Percentiles rank a stretch among this genome's conserved stretches.
These are phyloP conservation scores for Pomatorhinus ruficollis DNA, from an alignment of 2,113 vertebrate species.

Conservation along the genomic window DNA sequence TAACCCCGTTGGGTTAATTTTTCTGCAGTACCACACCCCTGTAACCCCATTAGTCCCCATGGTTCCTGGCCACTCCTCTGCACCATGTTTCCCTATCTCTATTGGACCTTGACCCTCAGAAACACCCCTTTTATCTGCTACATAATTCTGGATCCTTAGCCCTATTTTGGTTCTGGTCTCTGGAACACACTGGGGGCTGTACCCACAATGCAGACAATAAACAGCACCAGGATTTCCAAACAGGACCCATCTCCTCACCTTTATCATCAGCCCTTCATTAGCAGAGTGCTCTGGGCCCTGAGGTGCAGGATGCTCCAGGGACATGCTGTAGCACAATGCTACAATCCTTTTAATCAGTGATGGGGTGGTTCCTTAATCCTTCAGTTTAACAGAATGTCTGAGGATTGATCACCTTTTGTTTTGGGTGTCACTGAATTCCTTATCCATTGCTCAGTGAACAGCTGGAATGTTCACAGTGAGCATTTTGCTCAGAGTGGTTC, in stretches of 20 bases:
- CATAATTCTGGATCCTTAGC: neutral
- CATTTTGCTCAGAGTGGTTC: neutral
- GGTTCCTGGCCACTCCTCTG: neutral
- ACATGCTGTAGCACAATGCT: neutral
- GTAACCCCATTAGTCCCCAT: neutral
- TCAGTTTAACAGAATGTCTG: neutral
- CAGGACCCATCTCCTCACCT: neutral
- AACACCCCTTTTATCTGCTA: neutral
- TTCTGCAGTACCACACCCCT: neutral
- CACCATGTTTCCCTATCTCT: neutral
- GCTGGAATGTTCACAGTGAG: neutral
- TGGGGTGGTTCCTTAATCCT: neutral
- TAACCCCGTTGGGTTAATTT: neutral
- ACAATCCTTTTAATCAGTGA: neutral
- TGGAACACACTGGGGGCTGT: neutral
- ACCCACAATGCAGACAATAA: neutral
- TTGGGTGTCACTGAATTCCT: neutral
- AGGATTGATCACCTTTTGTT: neutral
- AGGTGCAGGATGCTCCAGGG: too few species aligned
- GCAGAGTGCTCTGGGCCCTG: neutral
- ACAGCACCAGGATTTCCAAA: neutral
- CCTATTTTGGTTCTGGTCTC: neutral
- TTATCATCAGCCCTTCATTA: neutral
- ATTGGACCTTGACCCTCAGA: neutral
- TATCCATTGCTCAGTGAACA: neutral